Conservation (phyloP, 1,140 invertebrate genomes). For the Caenorhabditis elegans region DNA sequence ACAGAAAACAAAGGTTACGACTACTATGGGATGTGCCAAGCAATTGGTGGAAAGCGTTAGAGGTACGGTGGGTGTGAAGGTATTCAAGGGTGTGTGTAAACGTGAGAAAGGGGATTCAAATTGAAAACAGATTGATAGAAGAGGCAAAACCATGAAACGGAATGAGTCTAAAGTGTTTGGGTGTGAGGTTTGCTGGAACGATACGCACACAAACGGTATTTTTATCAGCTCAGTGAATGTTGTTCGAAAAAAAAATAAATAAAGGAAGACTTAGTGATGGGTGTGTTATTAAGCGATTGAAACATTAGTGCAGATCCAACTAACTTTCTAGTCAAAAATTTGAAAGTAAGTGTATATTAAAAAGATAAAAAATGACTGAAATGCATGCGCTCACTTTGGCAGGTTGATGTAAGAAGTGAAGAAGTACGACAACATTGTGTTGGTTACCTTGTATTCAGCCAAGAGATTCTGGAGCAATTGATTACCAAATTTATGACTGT, state of each 20-base stretch:
- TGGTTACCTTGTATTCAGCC: not conserved
- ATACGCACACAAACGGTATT: not conserved
- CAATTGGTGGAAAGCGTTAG: conserved; percentile 29
- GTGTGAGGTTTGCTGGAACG: not conserved
- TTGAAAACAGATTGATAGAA: conserved; percentile 17
- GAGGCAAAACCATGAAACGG: not conserved
- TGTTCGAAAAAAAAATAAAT: too few relatives aligned
- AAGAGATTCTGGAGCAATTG: too few relatives aligned
- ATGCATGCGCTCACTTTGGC: not conserved
- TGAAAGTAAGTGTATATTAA: not conserved
- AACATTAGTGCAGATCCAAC: conserved; percentile 14
- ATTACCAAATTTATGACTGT: too few relatives aligned
- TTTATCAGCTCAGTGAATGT: not conserved
- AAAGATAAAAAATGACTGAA: not conserved
- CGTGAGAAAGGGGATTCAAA: not conserved
- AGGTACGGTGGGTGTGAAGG: not conserved
- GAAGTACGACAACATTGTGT: not conserved
- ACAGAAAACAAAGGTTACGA: not conserved
- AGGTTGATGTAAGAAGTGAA: not conserved
- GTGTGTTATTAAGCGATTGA: not conserved
- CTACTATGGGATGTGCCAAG: conserved; percentile 16
- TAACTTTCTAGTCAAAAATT: too few relatives aligned
- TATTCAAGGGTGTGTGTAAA: not conserved
- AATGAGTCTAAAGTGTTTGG: not conserved
- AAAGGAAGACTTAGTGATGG: not conserved